Conservation (phyloP, 2,888 invertebrate species). For the Sinopyrophorus schimmeli region DNA sequence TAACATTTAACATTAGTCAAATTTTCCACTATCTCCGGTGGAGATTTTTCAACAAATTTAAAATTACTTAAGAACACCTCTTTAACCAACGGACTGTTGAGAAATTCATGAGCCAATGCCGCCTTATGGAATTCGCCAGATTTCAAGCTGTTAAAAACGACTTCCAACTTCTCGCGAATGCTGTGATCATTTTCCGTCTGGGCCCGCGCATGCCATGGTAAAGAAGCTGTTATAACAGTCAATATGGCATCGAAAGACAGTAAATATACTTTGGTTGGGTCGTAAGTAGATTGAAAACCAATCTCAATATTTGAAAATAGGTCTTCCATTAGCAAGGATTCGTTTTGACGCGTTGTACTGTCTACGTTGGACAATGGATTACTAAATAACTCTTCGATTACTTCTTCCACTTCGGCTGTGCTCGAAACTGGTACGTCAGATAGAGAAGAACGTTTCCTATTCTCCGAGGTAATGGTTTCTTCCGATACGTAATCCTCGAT, state of each 20-base stretch:
- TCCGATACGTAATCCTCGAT: conserved; percentile 38
- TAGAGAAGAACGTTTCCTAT: conserved; percentile 5
- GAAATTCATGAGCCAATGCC: conserved; percentile 47
- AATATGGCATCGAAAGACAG: conserved; percentile 45
- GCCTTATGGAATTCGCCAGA: conserved; percentile 43
- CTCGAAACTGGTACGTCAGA: conserved; percentile 8
- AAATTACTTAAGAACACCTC: conserved; percentile 38
- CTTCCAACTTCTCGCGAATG: conserved; percentile 44
- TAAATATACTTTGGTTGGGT: conserved; percentile 38
- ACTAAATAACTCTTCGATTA: conserved; percentile 9
- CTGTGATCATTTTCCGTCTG: conserved; percentile 42
- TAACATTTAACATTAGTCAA: too few species aligned
- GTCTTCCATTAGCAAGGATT: conserved; percentile 16
- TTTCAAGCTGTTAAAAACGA: conserved; percentile 42
- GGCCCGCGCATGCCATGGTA: conserved; percentile 47
- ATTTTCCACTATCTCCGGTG: conserved; percentile 32
- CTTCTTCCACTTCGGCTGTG: not conserved
- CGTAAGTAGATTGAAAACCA: conserved; percentile 27
- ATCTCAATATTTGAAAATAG: conserved; percentile 36
- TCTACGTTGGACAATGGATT: not conserved
- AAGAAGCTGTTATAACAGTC: conserved; percentile 41
- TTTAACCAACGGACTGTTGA: conserved; percentile 41
- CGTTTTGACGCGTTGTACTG: not conserved
- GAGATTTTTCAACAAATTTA: conserved; percentile 43
- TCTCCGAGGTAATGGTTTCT: conserved; percentile 1